Conservation (phyloP, 1,140 invertebrate species). For the Bombus vancouverensis region DNA sequence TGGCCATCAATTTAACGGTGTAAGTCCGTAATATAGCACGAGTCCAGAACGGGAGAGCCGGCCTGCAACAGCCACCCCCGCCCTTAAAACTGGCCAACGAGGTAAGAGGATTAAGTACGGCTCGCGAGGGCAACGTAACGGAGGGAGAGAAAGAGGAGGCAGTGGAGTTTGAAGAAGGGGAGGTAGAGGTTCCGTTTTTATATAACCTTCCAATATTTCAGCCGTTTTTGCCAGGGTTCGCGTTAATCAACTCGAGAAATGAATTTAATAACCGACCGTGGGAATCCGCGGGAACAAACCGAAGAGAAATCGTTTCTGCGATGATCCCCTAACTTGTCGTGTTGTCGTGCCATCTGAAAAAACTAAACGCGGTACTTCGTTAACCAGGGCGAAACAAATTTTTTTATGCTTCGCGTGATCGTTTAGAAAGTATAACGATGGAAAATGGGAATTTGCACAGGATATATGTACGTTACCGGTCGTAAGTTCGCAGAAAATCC, state of each 20-base stretch:
- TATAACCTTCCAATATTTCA: constrained; percentile 65
- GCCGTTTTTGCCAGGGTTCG: constrained; percentile 54
- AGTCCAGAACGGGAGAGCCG: constrained; percentile 43
- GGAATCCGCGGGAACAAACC: constrained; percentile 40
- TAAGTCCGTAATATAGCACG: constrained; percentile 68
- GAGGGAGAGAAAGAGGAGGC: constrained; percentile 9
- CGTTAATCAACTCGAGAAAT: constrained; percentile 70
- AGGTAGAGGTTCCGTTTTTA: constrained; percentile 57
- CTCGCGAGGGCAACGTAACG: constrained; percentile 42
- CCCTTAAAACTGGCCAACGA: constrained; percentile 56
- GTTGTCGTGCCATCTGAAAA: constrained; percentile 1
- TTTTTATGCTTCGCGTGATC: neutral
- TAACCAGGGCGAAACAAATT: constrained; percentile 4
- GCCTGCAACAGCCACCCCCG: constrained; percentile 4
- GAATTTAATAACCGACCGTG: constrained; percentile 67
- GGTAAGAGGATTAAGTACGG: constrained; percentile 67
- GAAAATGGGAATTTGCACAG: neutral
- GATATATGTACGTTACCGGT: no score
- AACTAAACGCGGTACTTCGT: neutral
- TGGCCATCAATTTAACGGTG: constrained; percentile 66
- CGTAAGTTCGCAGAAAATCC: no score
- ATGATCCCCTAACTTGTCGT: constrained; percentile 3
- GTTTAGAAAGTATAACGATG: neutral
- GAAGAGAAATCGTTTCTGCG: constrained; percentile 42
- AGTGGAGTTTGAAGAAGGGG: neutral